Base-by-base conservation (phyloP, 2,888 invertebrate genomes). In the Blastobasis lacticolella region DNA sequence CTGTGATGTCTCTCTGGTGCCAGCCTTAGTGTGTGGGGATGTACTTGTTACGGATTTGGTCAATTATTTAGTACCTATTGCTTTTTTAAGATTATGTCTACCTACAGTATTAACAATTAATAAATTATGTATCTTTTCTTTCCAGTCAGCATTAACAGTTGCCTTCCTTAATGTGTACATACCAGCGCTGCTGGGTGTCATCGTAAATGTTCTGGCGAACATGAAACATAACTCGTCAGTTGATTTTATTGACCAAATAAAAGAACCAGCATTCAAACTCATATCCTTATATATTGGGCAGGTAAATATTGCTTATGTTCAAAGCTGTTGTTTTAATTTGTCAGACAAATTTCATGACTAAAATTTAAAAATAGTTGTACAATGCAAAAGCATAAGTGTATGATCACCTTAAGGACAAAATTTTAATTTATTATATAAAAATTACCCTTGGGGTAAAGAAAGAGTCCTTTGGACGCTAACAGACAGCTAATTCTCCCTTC, bases 131-230 rank as follows among this genome's bases (percentile, higher is more conserved):
- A 1, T 50, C 23, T 45, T 49, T 49, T 53, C 45, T 51, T 91
- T 90, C 52, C 83, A 97, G 97, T 95, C 96, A 54, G 97, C 97
- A 4, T 78, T 97, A 52, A 90, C 93, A 50, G 97, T 97, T 37
- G 97, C 97, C 9, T 86, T 95, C 58, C 89, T 97, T 54, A 98
- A 97, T 73, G 95, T 97, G 52, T 92, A 95, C 85, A 95, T 97
- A 64, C 97, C 97, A 0, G 91, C 94, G 53, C 83, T 94, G 67
- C 89, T 97, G 54, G 97, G 97, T 36, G 91, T 92, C 46, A 88
- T 97, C 38, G 94, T 97, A 10, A 97, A 97, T 83, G 92, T 89
- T 1, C 58, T 88, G 6, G 83, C 88, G 0, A 73, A 67, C 44
- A 72, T 84, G 61, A 81, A 74, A 52, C 68, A 67, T 46, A 82